Evolutionary conservation across 2,797 vertebrate species (phyloP).

Genomic region (Artibeus jamaicensis): DNA sequence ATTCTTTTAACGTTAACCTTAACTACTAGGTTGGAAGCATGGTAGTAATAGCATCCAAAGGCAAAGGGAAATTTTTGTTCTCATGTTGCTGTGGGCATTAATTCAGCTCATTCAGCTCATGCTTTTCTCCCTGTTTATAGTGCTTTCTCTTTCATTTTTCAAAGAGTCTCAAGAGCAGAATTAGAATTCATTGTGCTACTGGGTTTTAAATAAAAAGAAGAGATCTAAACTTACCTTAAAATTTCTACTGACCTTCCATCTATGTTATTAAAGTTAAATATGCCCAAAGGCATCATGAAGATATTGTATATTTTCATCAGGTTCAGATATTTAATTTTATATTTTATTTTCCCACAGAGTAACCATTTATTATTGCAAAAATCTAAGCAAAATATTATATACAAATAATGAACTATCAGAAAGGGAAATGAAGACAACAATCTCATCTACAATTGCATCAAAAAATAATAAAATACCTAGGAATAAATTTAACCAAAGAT

Average conservation of each 20-base stretch:
- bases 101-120: not conserved
- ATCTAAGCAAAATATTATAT: not conserved
- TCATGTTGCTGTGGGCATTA: not conserved
- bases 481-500: not conserved
- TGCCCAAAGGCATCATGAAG: not conserved
- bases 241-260: not conserved
- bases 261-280: slow-evolving; percentile 25
- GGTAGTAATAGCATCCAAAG: not conserved
- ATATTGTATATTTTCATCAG: not conserved
- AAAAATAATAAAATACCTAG: not conserved
- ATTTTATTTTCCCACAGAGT: not conserved
- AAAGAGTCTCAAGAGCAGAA: slow-evolving; percentile 17
- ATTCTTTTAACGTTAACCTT: slow-evolving; percentile 2
- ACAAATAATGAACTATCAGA: not conserved
- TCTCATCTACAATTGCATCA: not conserved
- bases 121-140: not conserved
- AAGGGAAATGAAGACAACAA: not conserved
- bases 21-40: not conserved
- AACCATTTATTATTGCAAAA: not conserved
- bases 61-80: not conserved
- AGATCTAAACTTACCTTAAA: slow-evolving; percentile 13
- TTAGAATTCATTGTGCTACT: not conserved
- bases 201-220: not conserved
- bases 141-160: not conserved
- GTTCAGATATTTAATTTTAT: slow-evolving; percentile 32